phyloP scores from a whole-genome alignment of 1,140 invertebrate species.

The Danaus melanippus region DNA sequence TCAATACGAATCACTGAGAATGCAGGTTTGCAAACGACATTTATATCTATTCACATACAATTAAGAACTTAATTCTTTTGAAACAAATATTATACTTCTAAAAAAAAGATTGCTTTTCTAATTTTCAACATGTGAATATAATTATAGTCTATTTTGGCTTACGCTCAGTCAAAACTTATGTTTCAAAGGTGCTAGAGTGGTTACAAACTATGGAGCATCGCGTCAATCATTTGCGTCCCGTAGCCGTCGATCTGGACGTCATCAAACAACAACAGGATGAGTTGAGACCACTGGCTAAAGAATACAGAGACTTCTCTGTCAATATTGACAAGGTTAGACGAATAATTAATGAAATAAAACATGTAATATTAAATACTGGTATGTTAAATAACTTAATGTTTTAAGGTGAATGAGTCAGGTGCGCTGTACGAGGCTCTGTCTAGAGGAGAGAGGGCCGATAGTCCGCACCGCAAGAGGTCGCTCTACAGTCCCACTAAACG shows the following conservation, averaged over 20 bases:
- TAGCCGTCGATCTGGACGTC: conserved; percentile 89
- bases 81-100: no score
- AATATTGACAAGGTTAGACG: conserved; percentile 84
- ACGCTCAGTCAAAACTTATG: no score
- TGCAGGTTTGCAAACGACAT: conserved; percentile 70
- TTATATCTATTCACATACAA: no score
- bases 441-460: conserved; percentile 82
- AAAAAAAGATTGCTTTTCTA: no score
- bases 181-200: conserved; percentile 82
- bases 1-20: conserved; percentile 87
- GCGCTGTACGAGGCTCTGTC: conserved; percentile 87
- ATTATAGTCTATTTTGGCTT: no score
- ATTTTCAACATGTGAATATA: no score
- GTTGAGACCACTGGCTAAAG: conserved; percentile 89
- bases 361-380: not conserved
- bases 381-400: not conserved
- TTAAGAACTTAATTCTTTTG: no score
- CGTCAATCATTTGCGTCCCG: conserved; percentile 81
- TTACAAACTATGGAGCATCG: conserved; percentile 84
- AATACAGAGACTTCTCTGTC: conserved; percentile 88
- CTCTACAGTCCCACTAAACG: conserved; percentile 86
- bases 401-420: conserved; percentile 87
- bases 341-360: conserved; percentile 1
- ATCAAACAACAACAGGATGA: conserved; percentile 89
- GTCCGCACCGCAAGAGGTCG: conserved; percentile 75